Percentiles rank a stretch among this genome's conserved stretches.
Evolutionary conservation across 2,888 invertebrate genomes (phyloP).

Genomic region (Muscina levida): DNA sequence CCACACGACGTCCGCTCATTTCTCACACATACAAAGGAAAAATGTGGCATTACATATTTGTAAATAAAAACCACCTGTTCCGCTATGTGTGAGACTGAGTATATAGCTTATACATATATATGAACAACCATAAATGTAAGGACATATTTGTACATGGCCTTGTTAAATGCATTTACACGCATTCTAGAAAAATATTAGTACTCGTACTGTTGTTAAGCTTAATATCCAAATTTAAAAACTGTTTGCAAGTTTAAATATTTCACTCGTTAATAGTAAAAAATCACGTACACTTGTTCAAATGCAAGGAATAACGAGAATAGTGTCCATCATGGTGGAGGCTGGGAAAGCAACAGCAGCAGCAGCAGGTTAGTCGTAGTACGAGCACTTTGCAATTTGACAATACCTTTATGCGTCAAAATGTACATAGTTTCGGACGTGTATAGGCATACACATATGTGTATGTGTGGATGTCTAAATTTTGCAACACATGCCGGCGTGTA

Average conservation of each 20-base stretch:
- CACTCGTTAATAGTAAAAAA: slow-evolving; percentile 13
- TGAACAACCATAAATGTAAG: too few species aligned
- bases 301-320: slow-evolving; percentile 7
- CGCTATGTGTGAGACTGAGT: neutral
- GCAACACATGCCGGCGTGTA: slow-evolving; percentile 38
- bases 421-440: slow-evolving; percentile 24
- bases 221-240: slow-evolving; percentile 17
- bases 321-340: too few species aligned
- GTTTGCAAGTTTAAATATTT: slow-evolving; percentile 18
- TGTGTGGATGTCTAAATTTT: too few species aligned
- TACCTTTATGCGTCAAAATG: slow-evolving; percentile 64
- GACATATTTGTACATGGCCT: too few species aligned
- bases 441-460: neutral
- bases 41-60: neutral
- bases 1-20: neutral
- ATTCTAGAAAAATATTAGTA: too few species aligned
- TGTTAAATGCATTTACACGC: too few species aligned
- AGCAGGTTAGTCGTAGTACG: neutral
- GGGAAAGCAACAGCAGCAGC: neutral
- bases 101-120: too few species aligned
- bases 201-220: too few species aligned
- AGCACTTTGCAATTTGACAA: slow-evolving; percentile 53
- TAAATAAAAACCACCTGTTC: neutral
- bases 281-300: slow-evolving; percentile 15
- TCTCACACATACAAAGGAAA: too few species aligned